These are phyloP conservation scores for Himantopus leucocephalus DNA, from an alignment of 2,113 vertebrate genomes.

Conservation along the genomic window DNA sequence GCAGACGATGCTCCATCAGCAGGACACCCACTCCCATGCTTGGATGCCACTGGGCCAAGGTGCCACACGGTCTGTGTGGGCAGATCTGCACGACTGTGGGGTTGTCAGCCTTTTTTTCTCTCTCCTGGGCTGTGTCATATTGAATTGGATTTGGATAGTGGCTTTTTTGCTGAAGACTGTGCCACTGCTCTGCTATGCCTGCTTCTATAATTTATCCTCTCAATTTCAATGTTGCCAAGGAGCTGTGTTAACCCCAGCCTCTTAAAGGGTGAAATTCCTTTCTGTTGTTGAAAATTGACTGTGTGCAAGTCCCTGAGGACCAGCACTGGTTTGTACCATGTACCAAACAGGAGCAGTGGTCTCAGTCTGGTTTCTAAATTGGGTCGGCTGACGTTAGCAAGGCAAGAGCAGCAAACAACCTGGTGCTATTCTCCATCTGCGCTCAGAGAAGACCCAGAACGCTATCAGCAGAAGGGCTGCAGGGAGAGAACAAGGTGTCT, in stretches of 20 bases:
- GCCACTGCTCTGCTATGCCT: neutral
- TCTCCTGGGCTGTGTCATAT: neutral
- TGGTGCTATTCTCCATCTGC: neutral
- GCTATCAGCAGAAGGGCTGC: neutral
- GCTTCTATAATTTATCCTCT: neutral
- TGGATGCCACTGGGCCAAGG: neutral
- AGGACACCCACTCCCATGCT: neutral
- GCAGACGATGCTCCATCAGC: neutral
- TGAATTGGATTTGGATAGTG: neutral
- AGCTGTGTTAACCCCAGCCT: neutral
- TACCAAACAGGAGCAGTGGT: neutral
- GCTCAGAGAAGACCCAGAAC: neutral
- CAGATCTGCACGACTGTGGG: neutral
- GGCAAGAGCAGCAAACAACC: neutral
- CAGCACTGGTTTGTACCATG: neutral
- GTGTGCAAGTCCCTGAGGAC: neutral
- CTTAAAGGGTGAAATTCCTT: neutral
- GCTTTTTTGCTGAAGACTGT: neutral
- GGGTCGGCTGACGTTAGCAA: neutral
- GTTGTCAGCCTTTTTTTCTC: neutral
- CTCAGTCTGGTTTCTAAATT: neutral
- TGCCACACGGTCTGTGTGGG: accelerated
- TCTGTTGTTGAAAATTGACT: neutral
- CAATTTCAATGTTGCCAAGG: neutral
- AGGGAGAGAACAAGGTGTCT: neutral